Conservation (phyloP, 2,797 vertebrate genomes). For the Darevskia mixta region DNA sequence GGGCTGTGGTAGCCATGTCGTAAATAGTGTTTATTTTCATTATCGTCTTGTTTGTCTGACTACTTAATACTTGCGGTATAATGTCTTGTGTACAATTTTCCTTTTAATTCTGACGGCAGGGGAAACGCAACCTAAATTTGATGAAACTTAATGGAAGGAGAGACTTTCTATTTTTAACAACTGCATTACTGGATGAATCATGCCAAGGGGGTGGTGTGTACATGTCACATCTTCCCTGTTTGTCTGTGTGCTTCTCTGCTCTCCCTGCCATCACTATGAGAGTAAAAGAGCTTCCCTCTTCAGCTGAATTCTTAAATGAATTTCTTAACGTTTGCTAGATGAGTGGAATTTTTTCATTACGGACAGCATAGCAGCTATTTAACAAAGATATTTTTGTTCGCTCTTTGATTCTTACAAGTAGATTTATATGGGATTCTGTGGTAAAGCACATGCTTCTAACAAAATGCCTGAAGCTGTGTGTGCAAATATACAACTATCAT, state of each 20-base stretch:
- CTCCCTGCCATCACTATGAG: fast-evolving
- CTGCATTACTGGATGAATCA: background rate
- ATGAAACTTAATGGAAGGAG: background rate
- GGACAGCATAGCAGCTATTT: background rate
- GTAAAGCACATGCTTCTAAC: background rate
- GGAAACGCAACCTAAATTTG: background rate
- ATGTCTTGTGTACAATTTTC: background rate
- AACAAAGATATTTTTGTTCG: background rate
- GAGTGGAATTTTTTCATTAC: background rate
- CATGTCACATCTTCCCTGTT: background rate
- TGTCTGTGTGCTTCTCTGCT: background rate
- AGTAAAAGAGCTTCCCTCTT: too few species aligned
- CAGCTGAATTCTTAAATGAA: background rate
- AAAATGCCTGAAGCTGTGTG: background rate
- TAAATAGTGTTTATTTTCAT: background rate
- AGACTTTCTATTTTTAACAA: background rate
- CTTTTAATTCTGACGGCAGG: background rate
- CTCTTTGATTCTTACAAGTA: background rate
- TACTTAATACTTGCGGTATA: background rate
- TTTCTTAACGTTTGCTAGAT: background rate
- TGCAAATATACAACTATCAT: background rate
- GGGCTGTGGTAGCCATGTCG: background rate
- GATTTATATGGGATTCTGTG: background rate
- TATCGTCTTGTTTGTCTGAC: background rate
- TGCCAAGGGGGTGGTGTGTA: background rate